A percentile compares a stretch with the other conserved stretches of the same genome.
These are phyloP conservation scores for Sinodicranocentrus sp. DNA, from an alignment of 2,888 invertebrate species.

Conservation along the genomic window DNA sequence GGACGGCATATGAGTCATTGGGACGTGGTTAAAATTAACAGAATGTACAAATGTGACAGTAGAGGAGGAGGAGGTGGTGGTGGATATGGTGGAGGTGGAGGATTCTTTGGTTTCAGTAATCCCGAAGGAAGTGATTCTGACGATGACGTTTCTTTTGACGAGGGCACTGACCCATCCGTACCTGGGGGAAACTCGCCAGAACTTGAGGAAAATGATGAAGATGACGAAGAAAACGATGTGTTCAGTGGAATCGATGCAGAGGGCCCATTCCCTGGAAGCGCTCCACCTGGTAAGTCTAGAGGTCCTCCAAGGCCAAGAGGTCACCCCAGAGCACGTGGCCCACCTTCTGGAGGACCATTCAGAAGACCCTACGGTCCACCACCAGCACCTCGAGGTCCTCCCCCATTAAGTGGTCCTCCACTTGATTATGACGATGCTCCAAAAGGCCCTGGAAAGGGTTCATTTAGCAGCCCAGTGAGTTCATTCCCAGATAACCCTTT, in stretches of 20 bases:
- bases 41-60: slow-evolving; percentile 61
- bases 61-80: slow-evolving; percentile 36
- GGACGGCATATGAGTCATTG: slow-evolving; percentile 64
- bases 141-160: slow-evolving; percentile 40
- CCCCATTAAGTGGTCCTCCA: slow-evolving; percentile 28
- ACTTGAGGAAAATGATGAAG: slow-evolving; percentile 13
- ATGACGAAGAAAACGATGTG: no score
- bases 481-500: slow-evolving; percentile 58
- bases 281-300: slow-evolving; percentile 11
- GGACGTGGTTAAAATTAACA: slow-evolving; percentile 66
- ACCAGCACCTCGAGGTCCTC: no score
- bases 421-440: background rate
- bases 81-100: background rate
- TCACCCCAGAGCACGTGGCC: background rate
- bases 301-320: background rate
- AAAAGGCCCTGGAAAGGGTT: background rate
- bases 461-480: background rate
- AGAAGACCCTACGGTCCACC: slow-evolving; percentile 6
- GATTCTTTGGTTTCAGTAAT: slow-evolving; percentile 41
- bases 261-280: slow-evolving; percentile 36
- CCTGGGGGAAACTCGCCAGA: background rate
- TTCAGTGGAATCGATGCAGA: slow-evolving; percentile 49
- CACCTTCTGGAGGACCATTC: background rate
- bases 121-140: slow-evolving; percentile 41
- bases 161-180: no score